Conservation (phyloP, 2,113 vertebrate genomes). For the Syngnathus typhle region DNA sequence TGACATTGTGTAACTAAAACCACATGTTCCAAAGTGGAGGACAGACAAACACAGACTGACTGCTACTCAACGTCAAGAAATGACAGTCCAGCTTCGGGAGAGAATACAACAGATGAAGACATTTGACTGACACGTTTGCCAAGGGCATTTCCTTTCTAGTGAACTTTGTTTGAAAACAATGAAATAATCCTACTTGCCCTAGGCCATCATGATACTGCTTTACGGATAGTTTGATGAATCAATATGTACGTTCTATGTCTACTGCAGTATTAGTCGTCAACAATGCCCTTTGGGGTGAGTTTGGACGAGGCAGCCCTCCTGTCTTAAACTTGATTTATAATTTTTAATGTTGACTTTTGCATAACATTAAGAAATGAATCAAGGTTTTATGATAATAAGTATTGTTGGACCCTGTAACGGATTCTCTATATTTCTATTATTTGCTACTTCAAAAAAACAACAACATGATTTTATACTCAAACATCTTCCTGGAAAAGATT, state of each 20-base stretch:
- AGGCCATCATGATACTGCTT: not conserved
- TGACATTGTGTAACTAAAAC: conserved; percentile 74
- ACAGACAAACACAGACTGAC: conserved; percentile 59
- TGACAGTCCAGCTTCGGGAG: conserved; percentile 48
- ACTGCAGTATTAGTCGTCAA: not conserved
- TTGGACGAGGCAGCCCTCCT: conserved; percentile 34
- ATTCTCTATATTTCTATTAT: not conserved
- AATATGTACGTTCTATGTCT: too few species aligned
- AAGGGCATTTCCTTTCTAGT: not conserved
- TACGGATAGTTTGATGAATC: not conserved
- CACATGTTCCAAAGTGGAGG: conserved; percentile 73
- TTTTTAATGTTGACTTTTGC: not conserved
- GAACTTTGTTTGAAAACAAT: not conserved
- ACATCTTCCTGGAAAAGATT: not conserved
- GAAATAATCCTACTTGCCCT: not conserved
- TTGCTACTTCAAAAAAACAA: not conserved
- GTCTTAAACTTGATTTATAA: conserved; percentile 51
- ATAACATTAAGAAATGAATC: not conserved
- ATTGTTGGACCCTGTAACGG: not conserved
- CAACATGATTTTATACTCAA: not conserved
- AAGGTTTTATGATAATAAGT: not conserved
- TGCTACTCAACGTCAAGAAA: conserved; percentile 56
- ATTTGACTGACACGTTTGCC: not conserved
- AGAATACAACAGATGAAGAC: not conserved
- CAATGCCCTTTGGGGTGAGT: conserved; percentile 8